Evolutionary conservation across 1,140 invertebrate genomes (phyloP).

Genomic region (Notospermus geniculatus): DNA sequence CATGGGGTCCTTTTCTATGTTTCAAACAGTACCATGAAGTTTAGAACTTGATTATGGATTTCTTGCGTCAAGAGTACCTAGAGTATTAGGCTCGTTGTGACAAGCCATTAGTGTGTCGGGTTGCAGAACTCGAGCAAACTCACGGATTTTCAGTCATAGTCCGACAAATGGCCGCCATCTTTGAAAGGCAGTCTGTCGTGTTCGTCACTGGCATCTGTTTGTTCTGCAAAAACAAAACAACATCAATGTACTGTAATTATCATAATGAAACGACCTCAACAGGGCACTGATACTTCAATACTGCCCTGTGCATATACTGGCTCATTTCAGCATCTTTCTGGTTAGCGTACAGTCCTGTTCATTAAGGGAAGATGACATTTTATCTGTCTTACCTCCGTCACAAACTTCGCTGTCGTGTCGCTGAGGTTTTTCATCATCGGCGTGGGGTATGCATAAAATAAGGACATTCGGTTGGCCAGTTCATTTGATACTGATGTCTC

Average conservation of each 20-base stretch:
- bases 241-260: not conserved
- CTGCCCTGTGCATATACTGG: no score
- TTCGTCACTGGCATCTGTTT: slow-evolving; percentile 86
- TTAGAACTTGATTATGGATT: no score
- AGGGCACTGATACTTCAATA: not conserved
- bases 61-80: no score
- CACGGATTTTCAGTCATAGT: slow-evolving; percentile 93
- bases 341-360: no score
- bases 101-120: no score
- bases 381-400: slow-evolving; percentile 74
- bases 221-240: slow-evolving; percentile 61
- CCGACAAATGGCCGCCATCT: slow-evolving; percentile 93
- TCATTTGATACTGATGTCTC: slow-evolving; percentile 64
- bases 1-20: no score
- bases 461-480: slow-evolving; percentile 86
- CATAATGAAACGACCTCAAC: not conserved
- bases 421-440: slow-evolving; percentile 91
- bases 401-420: slow-evolving; percentile 84
- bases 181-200: slow-evolving; percentile 89
- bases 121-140: no score
- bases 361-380: no score
- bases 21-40: no score
- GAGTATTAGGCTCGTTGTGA: no score
- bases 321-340: no score
- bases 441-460: slow-evolving; percentile 91